A percentile compares a stretch with the other conserved stretches of the same genome.
Evolutionary conservation across 64 coral and sea anemone species (phyloP).

Genomic region (Pocillopora damicornis): DNA sequence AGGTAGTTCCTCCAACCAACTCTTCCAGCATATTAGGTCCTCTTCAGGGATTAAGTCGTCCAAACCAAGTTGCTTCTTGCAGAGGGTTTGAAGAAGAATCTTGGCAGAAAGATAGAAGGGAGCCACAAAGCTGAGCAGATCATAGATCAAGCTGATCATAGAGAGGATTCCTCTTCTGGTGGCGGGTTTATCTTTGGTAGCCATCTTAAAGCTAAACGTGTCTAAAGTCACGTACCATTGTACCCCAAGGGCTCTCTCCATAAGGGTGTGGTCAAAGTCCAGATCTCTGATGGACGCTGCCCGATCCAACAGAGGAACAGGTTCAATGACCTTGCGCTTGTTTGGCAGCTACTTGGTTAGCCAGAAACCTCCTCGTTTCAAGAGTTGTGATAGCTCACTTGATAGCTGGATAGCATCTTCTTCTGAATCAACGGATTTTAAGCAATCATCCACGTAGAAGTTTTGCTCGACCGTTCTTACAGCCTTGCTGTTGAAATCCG

Average conservation of each 20-base stretch:
- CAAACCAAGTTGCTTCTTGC: conserved; percentile 39
- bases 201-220: conserved; percentile 42
- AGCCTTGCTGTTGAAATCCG: conserved; percentile 21
- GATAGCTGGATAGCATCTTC: conserved; percentile 33
- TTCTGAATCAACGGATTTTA: conserved; percentile 53
- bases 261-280: conserved; percentile 42
- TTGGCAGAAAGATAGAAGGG: conserved; percentile 49
- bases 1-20: conserved; percentile 42
- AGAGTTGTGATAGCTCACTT: conserved; percentile 28
- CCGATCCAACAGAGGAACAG: conserved; percentile 21
- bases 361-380: conserved; percentile 46
- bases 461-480: conserved; percentile 32
- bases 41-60: conserved; percentile 42
- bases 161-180: conserved; percentile 31
- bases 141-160: conserved; percentile 27
- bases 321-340: conserved; percentile 27
- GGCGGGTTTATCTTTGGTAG: conserved; percentile 38
- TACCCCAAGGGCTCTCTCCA: conserved; percentile 47
- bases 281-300: conserved; percentile 14
- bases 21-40: conserved; percentile 16
- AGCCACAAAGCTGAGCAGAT: conserved; percentile 22
- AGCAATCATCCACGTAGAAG: conserved; percentile 31
- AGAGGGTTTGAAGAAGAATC: conserved; percentile 37
- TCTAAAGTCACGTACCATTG: conserved; percentile 47
- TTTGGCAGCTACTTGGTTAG: conserved; percentile 57